Percentiles rank a stretch among this genome's conserved stretches.
Conservation (phyloP, 2,888 invertebrate species). For the Chrysodeixis includens region DNA sequence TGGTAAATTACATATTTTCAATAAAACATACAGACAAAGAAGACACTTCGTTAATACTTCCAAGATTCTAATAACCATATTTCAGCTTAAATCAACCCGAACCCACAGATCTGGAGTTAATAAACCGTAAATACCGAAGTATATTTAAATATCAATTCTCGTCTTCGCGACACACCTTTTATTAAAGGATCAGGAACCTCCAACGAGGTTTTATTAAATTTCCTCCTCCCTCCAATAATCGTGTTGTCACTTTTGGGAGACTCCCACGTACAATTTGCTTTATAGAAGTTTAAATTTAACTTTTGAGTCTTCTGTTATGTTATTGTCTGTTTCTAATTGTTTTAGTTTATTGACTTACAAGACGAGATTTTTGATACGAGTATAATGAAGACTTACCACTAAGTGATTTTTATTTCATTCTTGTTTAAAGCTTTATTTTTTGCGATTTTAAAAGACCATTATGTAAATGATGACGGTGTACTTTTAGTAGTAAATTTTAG, state of each 20-base stretch:
- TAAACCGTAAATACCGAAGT: constrained; percentile 9
- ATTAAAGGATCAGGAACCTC: background rate
- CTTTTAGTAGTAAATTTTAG: too few species aligned
- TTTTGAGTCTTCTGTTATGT: background rate
- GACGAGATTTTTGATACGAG: too few species aligned
- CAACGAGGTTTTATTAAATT: constrained; percentile 8
- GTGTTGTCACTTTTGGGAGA: constrained; percentile 10
- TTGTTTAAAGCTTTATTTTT: too few species aligned
- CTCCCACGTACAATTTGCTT: background rate
- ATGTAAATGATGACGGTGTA: too few species aligned
- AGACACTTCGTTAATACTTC: too few species aligned
- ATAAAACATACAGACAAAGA: too few species aligned
- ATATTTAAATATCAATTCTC: constrained; percentile 7
- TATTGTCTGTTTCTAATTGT: background rate
- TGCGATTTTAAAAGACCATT: too few species aligned
- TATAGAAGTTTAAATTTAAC: background rate
- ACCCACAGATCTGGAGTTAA: background rate
- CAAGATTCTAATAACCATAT: background rate
- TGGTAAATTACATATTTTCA: too few species aligned
- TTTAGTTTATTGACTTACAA: too few species aligned
- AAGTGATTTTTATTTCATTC: too few species aligned
- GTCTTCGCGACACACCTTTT: background rate
- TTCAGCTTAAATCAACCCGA: background rate
- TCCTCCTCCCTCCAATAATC: constrained; percentile 11
- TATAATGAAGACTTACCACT: too few species aligned